Evolutionary conservation across 2,797 vertebrate species (phyloP), one percentile per base, ranked within the genome.

Genomic region (Fistularia commersonii): DNA sequence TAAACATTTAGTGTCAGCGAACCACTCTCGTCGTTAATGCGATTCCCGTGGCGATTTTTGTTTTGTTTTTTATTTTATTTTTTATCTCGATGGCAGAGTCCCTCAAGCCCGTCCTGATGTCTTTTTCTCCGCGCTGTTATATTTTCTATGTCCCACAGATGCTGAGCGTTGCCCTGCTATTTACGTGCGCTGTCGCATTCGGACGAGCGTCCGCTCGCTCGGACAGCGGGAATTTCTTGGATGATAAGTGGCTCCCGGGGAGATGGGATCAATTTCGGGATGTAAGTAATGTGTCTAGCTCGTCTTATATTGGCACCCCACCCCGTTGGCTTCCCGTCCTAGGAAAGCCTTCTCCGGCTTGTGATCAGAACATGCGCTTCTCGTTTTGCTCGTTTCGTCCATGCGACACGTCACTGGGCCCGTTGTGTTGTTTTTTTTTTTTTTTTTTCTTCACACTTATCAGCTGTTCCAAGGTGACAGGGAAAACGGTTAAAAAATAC

Each of bases 221-320:
- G 59, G 92, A 94, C 88, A 89, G 87, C 89, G 91, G 93, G 51
- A 96, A 96, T 97, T 95, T 96, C 82, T 88, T 97, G 91, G 95
- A 97, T 75, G 94, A 97, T 86, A 93, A 96, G 89, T 96, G 95
- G 95, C 92, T 95, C 63, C 87, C 90, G 13, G 95, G 91, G 15
- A 93, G 94, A 84, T 98, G 95, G 95, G 96, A 98, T 82, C 92
- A 92, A 93, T 98, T 98, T 83, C 90, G 95, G 90, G 95, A 97
- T 83, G 95, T 98, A 88, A 93, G 95, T 96, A 10, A 49, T 15
- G 10, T 62, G 32, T 41, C n/a, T 65, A 23, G 23, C 23, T 61
- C 47, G 49, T 41, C 36, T 12, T 10, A 55, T 54, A n/a, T 41
- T 0, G 13, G 12, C 5, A 5, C 13, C 42, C 1, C 10, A 12